These are phyloP conservation scores for Heptranchias perlo DNA, from an alignment of 2,113 vertebrate species.

Conservation along the genomic window DNA sequence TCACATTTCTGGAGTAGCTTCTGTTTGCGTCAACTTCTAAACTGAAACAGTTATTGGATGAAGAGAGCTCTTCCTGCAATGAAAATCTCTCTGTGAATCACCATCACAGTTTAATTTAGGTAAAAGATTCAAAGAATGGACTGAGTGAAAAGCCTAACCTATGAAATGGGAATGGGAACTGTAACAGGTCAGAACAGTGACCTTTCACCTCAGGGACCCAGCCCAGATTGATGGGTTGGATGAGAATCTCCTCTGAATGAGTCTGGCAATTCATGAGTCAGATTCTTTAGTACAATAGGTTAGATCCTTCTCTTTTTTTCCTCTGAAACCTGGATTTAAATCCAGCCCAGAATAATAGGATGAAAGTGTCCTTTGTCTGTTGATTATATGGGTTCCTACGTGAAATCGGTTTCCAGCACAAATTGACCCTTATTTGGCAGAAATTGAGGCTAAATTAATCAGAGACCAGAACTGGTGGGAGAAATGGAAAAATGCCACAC, in stretches of 20 bases:
- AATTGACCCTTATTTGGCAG: too few species aligned
- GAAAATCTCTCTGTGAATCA: background rate
- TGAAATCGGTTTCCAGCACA: too few species aligned
- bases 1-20: background rate
- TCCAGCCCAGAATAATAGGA: too few species aligned
- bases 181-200: background rate
- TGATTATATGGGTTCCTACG: background rate
- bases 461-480: too few species aligned
- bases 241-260: background rate
- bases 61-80: too few species aligned
- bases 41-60: background rate
- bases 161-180: background rate
- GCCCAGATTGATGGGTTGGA: background rate
- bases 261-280: background rate
- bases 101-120: background rate
- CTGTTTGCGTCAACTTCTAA: background rate
- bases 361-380: too few species aligned
- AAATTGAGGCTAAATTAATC: background rate
- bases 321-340: background rate
- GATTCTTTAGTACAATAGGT: too few species aligned
- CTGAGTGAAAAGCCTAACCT: background rate
- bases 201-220: background rate
- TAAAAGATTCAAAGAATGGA: background rate
- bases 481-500: too few species aligned
- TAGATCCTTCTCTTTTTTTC: background rate